These are phyloP conservation scores for Lithobates pipiens DNA, from an alignment of 2,797 vertebrate genomes.

Conservation along the genomic window DNA sequence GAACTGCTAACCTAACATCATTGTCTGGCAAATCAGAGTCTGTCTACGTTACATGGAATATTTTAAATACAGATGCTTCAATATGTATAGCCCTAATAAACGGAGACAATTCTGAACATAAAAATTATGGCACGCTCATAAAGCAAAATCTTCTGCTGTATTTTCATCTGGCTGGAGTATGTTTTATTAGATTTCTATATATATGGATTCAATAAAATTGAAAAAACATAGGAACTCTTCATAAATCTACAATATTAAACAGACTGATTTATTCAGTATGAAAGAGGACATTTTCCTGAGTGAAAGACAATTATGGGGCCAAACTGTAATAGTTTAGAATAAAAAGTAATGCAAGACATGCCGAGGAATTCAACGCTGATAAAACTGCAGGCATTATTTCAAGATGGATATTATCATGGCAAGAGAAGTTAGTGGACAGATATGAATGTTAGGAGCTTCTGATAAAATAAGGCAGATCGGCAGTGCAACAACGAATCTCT, in stretches of 20 bases:
- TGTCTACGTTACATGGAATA: constrained; percentile 66
- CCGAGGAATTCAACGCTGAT: not conserved
- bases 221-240: constrained; percentile 57
- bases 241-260: constrained; percentile 57
- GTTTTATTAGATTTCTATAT: constrained; percentile 59
- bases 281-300: constrained; percentile 46
- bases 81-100: constrained; percentile 68
- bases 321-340: constrained; percentile 42
- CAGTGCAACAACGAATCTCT: too few species aligned
- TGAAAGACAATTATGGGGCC: constrained; percentile 46
- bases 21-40: constrained; percentile 73
- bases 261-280: constrained; percentile 50
- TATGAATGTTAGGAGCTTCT: not conserved
- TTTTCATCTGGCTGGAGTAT: constrained; percentile 64
- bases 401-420: not conserved
- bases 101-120: constrained; percentile 66
- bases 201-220: constrained; percentile 62
- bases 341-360: not conserved
- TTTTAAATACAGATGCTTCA: constrained; percentile 66
- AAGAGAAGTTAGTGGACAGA: not conserved
- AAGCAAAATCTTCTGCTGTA: constrained; percentile 69
- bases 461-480: too few species aligned
- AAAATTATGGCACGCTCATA: constrained; percentile 70
- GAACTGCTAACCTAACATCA: constrained; percentile 75
- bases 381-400: not conserved